Evolutionary conservation across 1,140 invertebrate genomes (phyloP), one percentile per base, ranked within the genome.

Genomic region (Trypoxylus dichotomus): DNA sequence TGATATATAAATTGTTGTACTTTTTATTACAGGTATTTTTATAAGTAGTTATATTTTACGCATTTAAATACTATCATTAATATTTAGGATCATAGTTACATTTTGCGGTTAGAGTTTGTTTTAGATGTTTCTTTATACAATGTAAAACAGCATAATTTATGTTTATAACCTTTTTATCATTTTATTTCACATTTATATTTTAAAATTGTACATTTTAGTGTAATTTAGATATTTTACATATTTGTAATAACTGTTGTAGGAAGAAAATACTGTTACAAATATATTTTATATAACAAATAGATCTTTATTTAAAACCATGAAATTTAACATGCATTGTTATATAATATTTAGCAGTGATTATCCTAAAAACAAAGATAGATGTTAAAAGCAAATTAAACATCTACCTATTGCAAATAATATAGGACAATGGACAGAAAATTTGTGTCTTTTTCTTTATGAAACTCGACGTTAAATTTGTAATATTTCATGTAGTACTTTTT

Each of bases 191-290:
- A 63, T 63, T 19, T 25, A 1, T 63, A 8, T 58, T 63, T 63
- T 24, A 63, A 10, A 19, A 63, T 47, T 47, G 13, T 63, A 19
- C 24, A 63, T 63, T 7, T 24, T 63, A 63, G 10, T 63, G 25
- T 63, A 19, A 63, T 25, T 63, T 25, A 63, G 60, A 27, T 63
- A 63, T 63, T 63, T 63, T 58, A 58, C 47, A 58, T 58, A 58
- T 63, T 63, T 63, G 60, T 63, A 63, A 63, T 63, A 63, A 63
- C 25, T 63, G 60, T 63, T 63, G 60, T 63, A 63, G 60, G 19
- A 63, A 63, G 60, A 19, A 19, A 63, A 25, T 63, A n/a, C 19
- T 63, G 60, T 24, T 63, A 24, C 25, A 63, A 63, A 63, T 63
- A 63, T 63, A 63, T 63, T 63, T 63, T 63, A 63, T 63, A 63